Base-by-base conservation (phyloP, 2,888 invertebrate species). In the Caenorhabditis sp. region DNA sequence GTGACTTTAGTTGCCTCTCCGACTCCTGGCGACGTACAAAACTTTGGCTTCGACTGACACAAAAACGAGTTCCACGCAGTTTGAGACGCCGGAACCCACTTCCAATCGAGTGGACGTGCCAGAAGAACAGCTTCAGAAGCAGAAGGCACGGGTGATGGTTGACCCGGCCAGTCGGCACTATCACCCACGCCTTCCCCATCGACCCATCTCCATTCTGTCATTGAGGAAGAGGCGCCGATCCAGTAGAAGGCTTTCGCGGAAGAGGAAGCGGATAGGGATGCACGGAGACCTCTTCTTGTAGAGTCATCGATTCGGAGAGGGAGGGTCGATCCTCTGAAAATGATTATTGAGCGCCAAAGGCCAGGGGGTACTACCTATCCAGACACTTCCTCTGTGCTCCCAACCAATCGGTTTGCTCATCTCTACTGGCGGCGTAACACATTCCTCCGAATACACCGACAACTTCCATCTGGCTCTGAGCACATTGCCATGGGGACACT, bases 401-500 rank as follows among this genome's bases (percentile, higher is more conserved):
- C 35, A 86, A 69, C 89, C 89, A 89, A 66, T 89, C 88, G 31
- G 86, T 84, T 54, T 88, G 86, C 69, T 89, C 89, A 61, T 86
- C 85, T 47, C 85, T 63, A 26, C 85, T 85, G 0, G 89, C 87
- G 24, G 87, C 83, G 61, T 86, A 89, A 72, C 90, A 90, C 69
- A 86, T 76, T 31, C 86, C 88, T 24, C 86, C 88, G 56, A 88
- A 82, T 7, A 90, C 87, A 4, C 88, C 87, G 24, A 90, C 79
- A 19, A 89, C 84, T 63, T 90, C 90, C 89, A 90, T 87, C 28
- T 87, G 76, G 22, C 85, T 82, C 54, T 85, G 86, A 12, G 88
- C 90, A 63, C 90, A 90, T 86, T 90, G 90, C 90, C 90, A 90
- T 28, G 86, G 75, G 10, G 89, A 89, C 19, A 88, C 90, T 90